phyloP scores from a whole-genome alignment of 1,140 invertebrate species.

The Calliphora vicina region DNA sequence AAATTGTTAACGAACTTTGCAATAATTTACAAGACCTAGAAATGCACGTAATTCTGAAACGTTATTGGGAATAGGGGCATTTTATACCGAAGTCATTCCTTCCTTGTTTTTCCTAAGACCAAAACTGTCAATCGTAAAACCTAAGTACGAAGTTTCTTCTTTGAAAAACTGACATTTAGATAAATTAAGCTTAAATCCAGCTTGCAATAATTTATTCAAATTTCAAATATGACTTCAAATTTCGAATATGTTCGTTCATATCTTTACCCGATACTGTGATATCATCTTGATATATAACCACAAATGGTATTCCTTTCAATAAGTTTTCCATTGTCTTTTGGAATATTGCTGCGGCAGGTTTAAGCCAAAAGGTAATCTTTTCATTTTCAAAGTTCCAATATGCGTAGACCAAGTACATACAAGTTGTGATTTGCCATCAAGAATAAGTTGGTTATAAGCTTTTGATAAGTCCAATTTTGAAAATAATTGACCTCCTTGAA shows the following conservation, averaged over 20 bases:
- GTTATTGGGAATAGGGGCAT: conserved; percentile 44
- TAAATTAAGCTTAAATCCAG: conserved; percentile 46
- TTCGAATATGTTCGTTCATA: conserved; percentile 46
- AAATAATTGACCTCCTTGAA: too few species aligned
- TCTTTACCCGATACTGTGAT: conserved; percentile 49
- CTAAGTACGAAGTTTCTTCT: conserved; percentile 50
- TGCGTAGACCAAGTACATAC: too few species aligned
- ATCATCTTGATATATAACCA: conserved; percentile 56
- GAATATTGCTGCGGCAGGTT: too few species aligned
- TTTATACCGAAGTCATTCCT: conserved; percentile 45
- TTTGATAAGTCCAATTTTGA: conserved; percentile 60
- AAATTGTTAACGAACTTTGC: conserved; percentile 57
- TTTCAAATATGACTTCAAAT: conserved; percentile 25
- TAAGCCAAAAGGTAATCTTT: too few species aligned
- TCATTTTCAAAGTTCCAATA: too few species aligned
- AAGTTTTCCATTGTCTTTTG: too few species aligned
- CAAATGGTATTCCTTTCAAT: conserved; percentile 46
- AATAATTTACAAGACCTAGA: conserved; percentile 53
- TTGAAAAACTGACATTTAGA: conserved; percentile 47
- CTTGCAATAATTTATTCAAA: conserved; percentile 25
- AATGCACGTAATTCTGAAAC: conserved; percentile 49
- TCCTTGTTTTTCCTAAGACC: conserved; percentile 36
- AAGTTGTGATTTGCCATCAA: too few species aligned
- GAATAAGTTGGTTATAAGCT: conserved; percentile 62
- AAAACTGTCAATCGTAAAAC: conserved; percentile 42